Evolutionary conservation across 1,140 invertebrate species (phyloP).

Genomic region (Ylistrum balloti): DNA sequence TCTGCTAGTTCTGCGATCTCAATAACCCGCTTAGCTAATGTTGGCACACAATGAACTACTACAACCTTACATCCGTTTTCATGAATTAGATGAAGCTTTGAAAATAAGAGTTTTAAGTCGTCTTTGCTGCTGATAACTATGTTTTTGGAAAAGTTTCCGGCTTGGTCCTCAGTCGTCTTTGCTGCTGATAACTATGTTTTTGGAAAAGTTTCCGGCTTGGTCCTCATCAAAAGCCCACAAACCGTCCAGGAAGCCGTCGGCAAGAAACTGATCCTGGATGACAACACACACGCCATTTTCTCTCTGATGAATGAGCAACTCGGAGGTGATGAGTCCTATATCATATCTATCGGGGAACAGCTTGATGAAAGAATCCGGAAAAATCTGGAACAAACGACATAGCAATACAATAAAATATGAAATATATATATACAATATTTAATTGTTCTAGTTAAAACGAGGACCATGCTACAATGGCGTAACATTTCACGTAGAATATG

Average conservation of each 20-base stretch:
- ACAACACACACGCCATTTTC: not conserved
- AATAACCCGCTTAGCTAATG: not conserved
- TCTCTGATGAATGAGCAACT: not conserved
- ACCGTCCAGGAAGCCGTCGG: conserved; percentile 59
- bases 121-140: conserved; percentile 44
- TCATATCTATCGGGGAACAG: not conserved
- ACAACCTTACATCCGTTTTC: conserved; percentile 45
- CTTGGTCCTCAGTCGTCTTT: conserved; percentile 39
- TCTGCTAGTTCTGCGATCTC: conserved; percentile 43
- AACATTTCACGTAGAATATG: too few relatives aligned
- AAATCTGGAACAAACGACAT: not conserved
- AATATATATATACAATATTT: too few relatives aligned
- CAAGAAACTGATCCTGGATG: not conserved
- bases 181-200: conserved; percentile 43
- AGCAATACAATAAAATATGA: not conserved
- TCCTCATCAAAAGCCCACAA: conserved; percentile 25
- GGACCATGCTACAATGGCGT: too few relatives aligned
- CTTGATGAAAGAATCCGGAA: not conserved
- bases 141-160: conserved; percentile 11
- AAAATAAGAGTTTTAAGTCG: conserved; percentile 46
- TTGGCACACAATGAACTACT: not conserved
- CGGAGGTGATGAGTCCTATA: not conserved
- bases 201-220: conserved; percentile 24
- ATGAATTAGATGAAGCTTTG: conserved; percentile 17
- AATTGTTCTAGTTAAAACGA: too few relatives aligned